Conservation (phyloP, 2,888 invertebrate genomes). For the Drosophila atroscutellata region DNA sequence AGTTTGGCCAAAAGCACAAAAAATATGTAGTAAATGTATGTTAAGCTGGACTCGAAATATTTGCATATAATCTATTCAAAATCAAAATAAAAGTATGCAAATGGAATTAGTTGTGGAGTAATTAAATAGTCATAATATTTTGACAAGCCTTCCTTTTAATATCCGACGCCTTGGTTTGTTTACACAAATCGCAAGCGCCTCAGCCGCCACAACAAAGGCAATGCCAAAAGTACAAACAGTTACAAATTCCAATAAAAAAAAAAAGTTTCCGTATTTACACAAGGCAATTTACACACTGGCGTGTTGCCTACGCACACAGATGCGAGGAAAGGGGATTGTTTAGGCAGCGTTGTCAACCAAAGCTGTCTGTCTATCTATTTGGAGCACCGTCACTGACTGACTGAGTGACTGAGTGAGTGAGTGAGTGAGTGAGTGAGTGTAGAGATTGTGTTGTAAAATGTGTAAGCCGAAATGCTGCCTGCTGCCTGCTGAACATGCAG, state of each 20-base stretch:
- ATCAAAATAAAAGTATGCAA: slow-evolving; percentile 12
- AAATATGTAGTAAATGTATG: slow-evolving; percentile 10
- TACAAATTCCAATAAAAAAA: slow-evolving; percentile 23
- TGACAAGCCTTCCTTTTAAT: slow-evolving; percentile 60
- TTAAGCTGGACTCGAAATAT: background rate
- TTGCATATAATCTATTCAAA: background rate
- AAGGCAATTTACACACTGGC: slow-evolving; percentile 69
- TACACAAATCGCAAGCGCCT: slow-evolving; percentile 63
- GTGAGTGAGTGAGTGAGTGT: slow-evolving; percentile 52
- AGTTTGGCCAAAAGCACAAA: background rate
- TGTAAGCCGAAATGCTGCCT: slow-evolving; percentile 76
- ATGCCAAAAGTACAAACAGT: slow-evolving; percentile 21
- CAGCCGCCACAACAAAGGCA: slow-evolving; percentile 43
- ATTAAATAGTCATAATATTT: slow-evolving; percentile 67
- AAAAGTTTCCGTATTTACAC: slow-evolving; percentile 67
- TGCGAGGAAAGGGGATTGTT: background rate
- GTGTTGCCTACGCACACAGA: background rate
- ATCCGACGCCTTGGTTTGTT: slow-evolving; percentile 76
- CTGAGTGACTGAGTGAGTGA: background rate
- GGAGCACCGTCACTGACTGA: slow-evolving; percentile 19
- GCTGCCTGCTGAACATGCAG: slow-evolving; percentile 56
- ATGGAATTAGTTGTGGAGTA: slow-evolving; percentile 63
- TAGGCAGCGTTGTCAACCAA: background rate
- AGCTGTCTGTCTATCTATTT: slow-evolving; percentile 56
- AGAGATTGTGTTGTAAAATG: slow-evolving; percentile 74